Evolutionary conservation across 1,140 invertebrate genomes (phyloP), one percentile per base, ranked within the genome.

Genomic region (Drosophila micromelanica): DNA sequence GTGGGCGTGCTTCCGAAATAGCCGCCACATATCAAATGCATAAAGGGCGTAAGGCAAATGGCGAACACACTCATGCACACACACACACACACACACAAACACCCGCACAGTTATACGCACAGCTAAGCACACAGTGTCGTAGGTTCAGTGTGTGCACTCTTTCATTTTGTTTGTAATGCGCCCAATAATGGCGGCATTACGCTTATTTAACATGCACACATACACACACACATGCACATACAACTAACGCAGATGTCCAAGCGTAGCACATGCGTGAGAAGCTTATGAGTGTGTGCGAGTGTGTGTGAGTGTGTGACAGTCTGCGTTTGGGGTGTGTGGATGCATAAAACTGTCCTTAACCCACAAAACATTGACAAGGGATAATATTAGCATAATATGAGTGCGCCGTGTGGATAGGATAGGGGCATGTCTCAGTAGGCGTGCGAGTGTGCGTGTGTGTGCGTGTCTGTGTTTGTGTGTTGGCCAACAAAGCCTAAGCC

Each of bases 181-280:
- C 79, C 84, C 84, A 89, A 89, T 89, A 89, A 89, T 89, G 87
- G 84, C 81, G 76, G 84, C 79, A 89, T 89, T 89, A 89, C 84
- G 84, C 84, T 84, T 81, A 89, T 89, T 89, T 89, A 87, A 87
- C 84, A 87, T 87, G 84, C 76, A 72, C 69, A 65, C 60, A 81
- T 61, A 79, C 76, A 69, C 35, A 42, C 54, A 73, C 35, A 42
- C 51, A 59, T 42, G 40, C 57, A 59, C 40, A 46, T 15, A 56
- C 43, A 43, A 52, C 56, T 62, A 77, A 82, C 70, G 45, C 81
- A 80, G 77, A 68, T 85, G 80, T 74, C 76, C 56, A 71, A 72
- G 56, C 51, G 56, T 64, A 43, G 55, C 67, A 80, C 68, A 76
- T 67, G 51, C 49, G 64, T 74, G 52, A 55, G 68, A 56, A 40